Base-by-base conservation (phyloP, 2,797 vertebrate species). In the Acrocephalus scirpaceus region DNA sequence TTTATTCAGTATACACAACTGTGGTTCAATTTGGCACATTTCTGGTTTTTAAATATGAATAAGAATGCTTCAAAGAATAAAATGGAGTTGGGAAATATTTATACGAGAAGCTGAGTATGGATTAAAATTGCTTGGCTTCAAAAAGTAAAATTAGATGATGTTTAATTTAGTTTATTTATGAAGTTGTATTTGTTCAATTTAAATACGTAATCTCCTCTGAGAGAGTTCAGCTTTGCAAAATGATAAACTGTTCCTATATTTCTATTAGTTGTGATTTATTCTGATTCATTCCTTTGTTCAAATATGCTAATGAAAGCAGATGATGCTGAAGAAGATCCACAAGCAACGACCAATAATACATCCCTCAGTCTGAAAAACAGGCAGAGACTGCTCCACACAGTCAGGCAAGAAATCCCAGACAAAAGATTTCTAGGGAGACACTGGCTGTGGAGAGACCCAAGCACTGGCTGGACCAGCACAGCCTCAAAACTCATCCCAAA, bases 81-180 rank as follows among this genome's bases (percentile, higher is more conserved):
- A 93, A 91, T 11, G 3, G 92, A 92, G 88, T 58, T 36, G 84
- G 86, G 91, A 95, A 96, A 96, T 71, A 95, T 96, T 97, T 97
- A 93, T 92, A 87, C 11, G 34, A 92, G 94, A 91, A 94, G 81
- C 78, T 65, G 94, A 82, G 81, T 69, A 87, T 45, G 80, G 92
- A 94, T 91, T 94, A 92, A 95, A 96, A 96, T 85, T 91, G 88
- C 75, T 96, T 94, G 93, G 92, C 84, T 89, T 96, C 91, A 77
- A 74, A 74, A 97, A 91, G 78, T 94, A 95, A 96, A 96, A 96
- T 96, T 95, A 96, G 88, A 95, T 94, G 71, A 91, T 94, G 91
- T 90, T 96, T 92, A 92, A 95, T 97, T 97, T 92, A 92, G 93
- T 82, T 95, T 93, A 96, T 91, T 97, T 96, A 97, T 96, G 92